These are phyloP conservation scores for Nothobranchius furzeri DNA, from an alignment of 2,113 vertebrate genomes.

Conservation along the genomic window DNA sequence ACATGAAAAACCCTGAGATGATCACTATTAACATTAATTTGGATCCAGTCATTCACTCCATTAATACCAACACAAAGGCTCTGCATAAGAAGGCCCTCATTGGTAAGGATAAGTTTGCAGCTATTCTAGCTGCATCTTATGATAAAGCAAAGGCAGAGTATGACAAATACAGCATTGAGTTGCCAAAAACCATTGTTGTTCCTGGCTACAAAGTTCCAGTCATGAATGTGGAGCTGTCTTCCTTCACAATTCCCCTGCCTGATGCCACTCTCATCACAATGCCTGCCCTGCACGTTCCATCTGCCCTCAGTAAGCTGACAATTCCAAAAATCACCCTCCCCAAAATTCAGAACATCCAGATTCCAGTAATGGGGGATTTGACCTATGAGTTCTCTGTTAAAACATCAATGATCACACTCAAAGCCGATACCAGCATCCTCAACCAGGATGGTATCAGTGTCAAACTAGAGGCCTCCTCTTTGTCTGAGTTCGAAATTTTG, in stretches of 20 bases:
- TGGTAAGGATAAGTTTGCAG: conserved; percentile 72
- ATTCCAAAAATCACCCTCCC: conserved; percentile 82
- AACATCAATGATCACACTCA: conserved; percentile 85
- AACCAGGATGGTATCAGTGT: conserved; percentile 84
- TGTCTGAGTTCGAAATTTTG: conserved; percentile 80
- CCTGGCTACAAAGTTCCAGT: conserved; percentile 84
- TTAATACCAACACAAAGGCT: conserved; percentile 73
- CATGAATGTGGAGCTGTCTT: conserved; percentile 81
- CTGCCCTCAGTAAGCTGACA: conserved; percentile 78
- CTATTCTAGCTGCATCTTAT: conserved; percentile 77
- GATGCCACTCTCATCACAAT: conserved; percentile 68
- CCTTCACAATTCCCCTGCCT: conserved; percentile 81
- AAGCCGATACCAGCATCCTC: conserved; percentile 81
- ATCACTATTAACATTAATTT: conserved; percentile 80
- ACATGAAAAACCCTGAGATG: conserved; percentile 86
- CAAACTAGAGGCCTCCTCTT: conserved; percentile 81
- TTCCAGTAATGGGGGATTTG: conserved; percentile 89
- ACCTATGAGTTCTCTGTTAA: conserved; percentile 89
- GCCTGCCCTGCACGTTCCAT: conserved; percentile 77
- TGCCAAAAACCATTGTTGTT: conserved; percentile 78
- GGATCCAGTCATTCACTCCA: conserved; percentile 69
- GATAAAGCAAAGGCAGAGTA: conserved; percentile 79
- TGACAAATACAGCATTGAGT: conserved; percentile 80
- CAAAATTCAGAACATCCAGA: conserved; percentile 71
- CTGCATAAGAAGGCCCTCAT: conserved; percentile 76